Conservation (phyloP, 2,797 vertebrate genomes). For the Chaenodraco wilsoni region DNA sequence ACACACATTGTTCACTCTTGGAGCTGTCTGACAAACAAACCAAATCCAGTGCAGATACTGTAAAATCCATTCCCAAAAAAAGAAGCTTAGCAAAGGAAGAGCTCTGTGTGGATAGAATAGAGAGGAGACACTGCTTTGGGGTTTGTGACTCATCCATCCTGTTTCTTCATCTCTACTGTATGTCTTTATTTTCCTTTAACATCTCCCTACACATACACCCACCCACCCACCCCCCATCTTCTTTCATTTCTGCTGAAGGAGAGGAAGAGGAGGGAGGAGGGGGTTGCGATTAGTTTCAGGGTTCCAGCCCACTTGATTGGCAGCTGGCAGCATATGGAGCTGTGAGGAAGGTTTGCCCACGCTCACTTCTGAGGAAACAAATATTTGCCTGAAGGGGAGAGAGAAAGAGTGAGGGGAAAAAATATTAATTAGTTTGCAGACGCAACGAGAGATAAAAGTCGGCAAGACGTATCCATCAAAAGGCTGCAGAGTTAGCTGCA, state of each 20-base stretch:
- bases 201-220: constrained; percentile 8
- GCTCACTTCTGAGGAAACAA: constrained; percentile 96
- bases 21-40: constrained; percentile 50
- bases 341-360: constrained; percentile 91
- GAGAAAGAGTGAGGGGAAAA: constrained; percentile 65
- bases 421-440: constrained; percentile 99
- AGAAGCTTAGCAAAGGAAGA: constrained; percentile 17
- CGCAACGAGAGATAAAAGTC: constrained; percentile 92
- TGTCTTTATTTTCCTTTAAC: constrained; percentile 64
- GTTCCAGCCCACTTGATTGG: constrained; percentile 89
- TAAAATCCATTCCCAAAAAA: constrained; percentile 46
- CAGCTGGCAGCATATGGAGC: constrained; percentile 94
- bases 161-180: constrained; percentile 50
- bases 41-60: constrained; percentile 41
- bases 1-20: constrained; percentile 28
- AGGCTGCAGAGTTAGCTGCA: constrained; percentile 89
- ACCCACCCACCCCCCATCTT: constrained; percentile 16
- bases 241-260: constrained; percentile 71
- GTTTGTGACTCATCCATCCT: constrained; percentile 49
- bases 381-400: constrained; percentile 93
- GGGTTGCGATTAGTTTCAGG: constrained; percentile 74
- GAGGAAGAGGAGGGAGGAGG: constrained; percentile 56
- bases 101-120: constrained; percentile 39
- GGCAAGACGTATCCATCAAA: constrained; percentile 94
- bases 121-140: constrained; percentile 49